These are phyloP conservation scores for Drosophila macrospina DNA, from an alignment of 2,888 invertebrate species.

Conservation along the genomic window DNA sequence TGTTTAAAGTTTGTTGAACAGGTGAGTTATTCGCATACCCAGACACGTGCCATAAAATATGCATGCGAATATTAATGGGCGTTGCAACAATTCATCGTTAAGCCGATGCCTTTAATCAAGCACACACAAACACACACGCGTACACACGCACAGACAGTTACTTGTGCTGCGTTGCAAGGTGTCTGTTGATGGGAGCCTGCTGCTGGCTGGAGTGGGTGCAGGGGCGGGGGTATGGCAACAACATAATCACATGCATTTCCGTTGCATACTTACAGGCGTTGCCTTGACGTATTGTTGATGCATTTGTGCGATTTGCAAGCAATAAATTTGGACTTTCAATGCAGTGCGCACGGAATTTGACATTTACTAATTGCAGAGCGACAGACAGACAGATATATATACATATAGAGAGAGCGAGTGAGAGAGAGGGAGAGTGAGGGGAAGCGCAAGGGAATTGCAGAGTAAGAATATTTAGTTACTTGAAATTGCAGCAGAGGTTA, in stretches of 20 bases:
- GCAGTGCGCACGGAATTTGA: constrained; percentile 66
- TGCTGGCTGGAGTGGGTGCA: too few relatives aligned
- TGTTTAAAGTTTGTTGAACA: constrained; percentile 32
- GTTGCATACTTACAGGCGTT: constrained; percentile 67
- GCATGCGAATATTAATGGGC: constrained; percentile 58
- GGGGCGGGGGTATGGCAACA: constrained; percentile 24
- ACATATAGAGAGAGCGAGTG: neutral
- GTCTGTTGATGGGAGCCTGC: constrained; percentile 5
- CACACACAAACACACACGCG: constrained; percentile 6
- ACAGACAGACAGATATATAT: neutral
- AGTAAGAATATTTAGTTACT: constrained; percentile 12
- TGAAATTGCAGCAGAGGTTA: constrained; percentile 9
- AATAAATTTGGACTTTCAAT: constrained; percentile 76
- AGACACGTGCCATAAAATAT: constrained; percentile 60
- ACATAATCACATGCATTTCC: constrained; percentile 75
- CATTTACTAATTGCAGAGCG: constrained; percentile 77
- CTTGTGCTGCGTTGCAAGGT: constrained; percentile 12
- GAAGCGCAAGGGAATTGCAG: neutral
- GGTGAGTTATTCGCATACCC: constrained; percentile 32
- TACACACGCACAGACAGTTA: constrained; percentile 5
- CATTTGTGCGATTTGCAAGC: constrained; percentile 66
- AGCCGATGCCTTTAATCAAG: constrained; percentile 58
- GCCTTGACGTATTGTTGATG: constrained; percentile 60
- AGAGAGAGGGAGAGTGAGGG: neutral
- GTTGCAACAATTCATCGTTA: constrained; percentile 66